Percentiles rank a stretch among this genome's conserved stretches.
Evolutionary conservation across 2,797 vertebrate species (phyloP).

Genomic region (Champsocephalus gunnari): DNA sequence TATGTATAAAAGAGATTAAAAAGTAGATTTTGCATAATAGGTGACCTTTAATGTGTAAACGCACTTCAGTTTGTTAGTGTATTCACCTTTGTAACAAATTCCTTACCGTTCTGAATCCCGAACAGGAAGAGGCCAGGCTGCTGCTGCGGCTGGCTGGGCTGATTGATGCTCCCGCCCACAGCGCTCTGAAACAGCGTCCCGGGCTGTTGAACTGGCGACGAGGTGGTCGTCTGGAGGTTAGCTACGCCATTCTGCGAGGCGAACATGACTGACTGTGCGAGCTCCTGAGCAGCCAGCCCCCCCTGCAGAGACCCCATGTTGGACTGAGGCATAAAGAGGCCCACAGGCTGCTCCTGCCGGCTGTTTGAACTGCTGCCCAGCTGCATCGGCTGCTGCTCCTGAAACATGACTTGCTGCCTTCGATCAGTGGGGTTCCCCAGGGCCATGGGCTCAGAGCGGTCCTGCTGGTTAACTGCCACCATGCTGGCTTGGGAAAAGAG

Average conservation of each 20-base stretch:
- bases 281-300: conserved; percentile 89
- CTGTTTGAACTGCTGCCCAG: conserved; percentile 86
- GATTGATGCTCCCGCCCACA: conserved; percentile 89
- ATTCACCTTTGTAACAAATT: neutral
- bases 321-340: conserved; percentile 93
- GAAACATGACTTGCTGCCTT: conserved; percentile 91
- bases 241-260: conserved; percentile 89
- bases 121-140: conserved; percentile 95
- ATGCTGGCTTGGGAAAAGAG: conserved; percentile 91
- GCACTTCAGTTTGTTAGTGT: too few species aligned
- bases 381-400: conserved; percentile 95
- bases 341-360: conserved; percentile 90
- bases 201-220: conserved; percentile 90
- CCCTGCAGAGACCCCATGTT: conserved; percentile 92
- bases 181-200: conserved; percentile 90
- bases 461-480: conserved; percentile 89
- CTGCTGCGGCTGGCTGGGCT: conserved; percentile 90
- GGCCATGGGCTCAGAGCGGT: conserved; percentile 92
- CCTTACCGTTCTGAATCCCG: conserved; percentile 95
- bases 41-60: too few species aligned
- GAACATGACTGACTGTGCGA: conserved; percentile 91
- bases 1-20: too few species aligned
- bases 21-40: too few species aligned
- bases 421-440: conserved; percentile 88
- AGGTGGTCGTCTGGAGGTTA: conserved; percentile 89